Conservation (phyloP, 2,797 vertebrate genomes). For the Ctenochaetus hawaiiensis region DNA sequence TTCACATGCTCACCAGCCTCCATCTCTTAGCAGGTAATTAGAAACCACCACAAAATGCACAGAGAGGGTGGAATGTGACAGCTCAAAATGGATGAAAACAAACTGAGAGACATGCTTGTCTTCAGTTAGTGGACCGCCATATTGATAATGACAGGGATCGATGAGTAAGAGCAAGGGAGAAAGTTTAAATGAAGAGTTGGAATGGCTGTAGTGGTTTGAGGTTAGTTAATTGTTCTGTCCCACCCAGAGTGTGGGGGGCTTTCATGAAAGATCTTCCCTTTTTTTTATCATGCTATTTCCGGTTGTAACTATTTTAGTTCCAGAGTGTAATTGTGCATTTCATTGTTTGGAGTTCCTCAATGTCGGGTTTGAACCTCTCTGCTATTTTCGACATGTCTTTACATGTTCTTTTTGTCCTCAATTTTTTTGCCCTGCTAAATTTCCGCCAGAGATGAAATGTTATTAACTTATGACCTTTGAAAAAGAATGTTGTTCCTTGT, state of each 20-base stretch:
- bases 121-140: slow-evolving; percentile 7
- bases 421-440: slow-evolving; percentile 18
- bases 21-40: slow-evolving; percentile 69
- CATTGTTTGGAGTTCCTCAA: slow-evolving; percentile 20
- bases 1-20: slow-evolving; percentile 55
- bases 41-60: slow-evolving; percentile 62
- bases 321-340: slow-evolving; percentile 2
- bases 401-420: slow-evolving; percentile 32
- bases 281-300: slow-evolving; percentile 1
- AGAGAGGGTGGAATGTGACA: slow-evolving; percentile 63
- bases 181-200: slow-evolving; percentile 26
- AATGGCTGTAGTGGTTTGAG: slow-evolving; percentile 42
- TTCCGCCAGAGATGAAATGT: slow-evolving; percentile 25
- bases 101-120: slow-evolving; percentile 40
- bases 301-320: slow-evolving; percentile 13
- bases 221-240: slow-evolving; percentile 34
- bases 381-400: slow-evolving; percentile 35
- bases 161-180: slow-evolving; percentile 13
- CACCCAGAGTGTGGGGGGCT: slow-evolving; percentile 18
- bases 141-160: slow-evolving; percentile 52
- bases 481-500: slow-evolving; percentile 62
- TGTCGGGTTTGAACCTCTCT: slow-evolving; percentile 17
- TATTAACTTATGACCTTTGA: slow-evolving; percentile 49
- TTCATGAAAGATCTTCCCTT: slow-evolving; percentile 25
- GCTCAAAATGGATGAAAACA: slow-evolving; percentile 62